Evolutionary conservation across 2,113 vertebrate species (phyloP), one percentile per base, ranked within the genome.

Genomic region (Crypturellus undulatus): DNA sequence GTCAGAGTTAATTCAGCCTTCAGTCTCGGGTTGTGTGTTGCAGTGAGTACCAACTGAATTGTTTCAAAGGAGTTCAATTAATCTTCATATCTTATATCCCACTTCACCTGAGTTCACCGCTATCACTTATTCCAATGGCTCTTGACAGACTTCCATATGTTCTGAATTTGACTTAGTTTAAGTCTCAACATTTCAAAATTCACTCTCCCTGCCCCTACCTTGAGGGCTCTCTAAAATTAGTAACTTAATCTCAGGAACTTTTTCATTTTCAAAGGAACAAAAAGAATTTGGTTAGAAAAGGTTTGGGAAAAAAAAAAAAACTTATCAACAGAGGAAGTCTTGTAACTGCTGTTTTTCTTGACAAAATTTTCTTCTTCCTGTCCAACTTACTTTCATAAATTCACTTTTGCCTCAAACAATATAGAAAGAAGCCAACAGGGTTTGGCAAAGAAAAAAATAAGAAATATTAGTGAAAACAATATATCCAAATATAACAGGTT

Each of bases 31-130:
- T 30, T 79, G 76, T n/a, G 26, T 34, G 30, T 4, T 65, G 49
- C 21, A 58, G 67, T 58, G 59, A 94, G 19, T 64, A 80, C 38
- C 32, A 49, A n/a, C 60, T 76, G 26, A 72, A 91, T 69, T 84
- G 52, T 9, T 79, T 89, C 64, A 71, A 67, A 92, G 42, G 13
- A 3, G 2, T 36, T 88, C 64, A 69, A 7, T 80, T 59, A 81
- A 92, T 30, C 42, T 78, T 79, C 68, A 78, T n/a, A 45, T 71
- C 93, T 90, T 71, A 64, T 71, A 69, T 54, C 10, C 17, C 5
- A 21, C 22, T 88, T 70, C 40, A 88, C 6, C 14, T 42, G 1
- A 62, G 43, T 77, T n/a, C 22, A 80, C 4, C 16, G 32, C 13
- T 64, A 42, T 43, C 30, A 49, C 40, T 49, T 67, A 26, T 11